These are phyloP conservation scores for Poeciliopsis infans DNA, from an alignment of 2,797 vertebrate species.

Conservation along the genomic window DNA sequence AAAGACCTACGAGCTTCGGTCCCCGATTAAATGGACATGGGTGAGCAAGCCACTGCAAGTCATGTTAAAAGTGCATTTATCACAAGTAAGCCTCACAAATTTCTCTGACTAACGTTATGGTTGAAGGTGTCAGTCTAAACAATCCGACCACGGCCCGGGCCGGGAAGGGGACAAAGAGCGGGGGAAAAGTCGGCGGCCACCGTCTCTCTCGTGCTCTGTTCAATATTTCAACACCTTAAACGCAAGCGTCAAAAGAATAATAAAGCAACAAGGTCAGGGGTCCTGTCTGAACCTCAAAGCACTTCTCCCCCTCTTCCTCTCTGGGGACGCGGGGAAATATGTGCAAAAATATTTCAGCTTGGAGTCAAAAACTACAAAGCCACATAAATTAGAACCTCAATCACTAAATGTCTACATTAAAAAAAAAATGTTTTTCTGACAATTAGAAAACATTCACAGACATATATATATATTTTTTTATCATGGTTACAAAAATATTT, in stretches of 20 bases:
- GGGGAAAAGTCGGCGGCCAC: conserved; percentile 77
- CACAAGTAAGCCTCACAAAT: conserved; percentile 73
- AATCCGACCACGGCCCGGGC: conserved; percentile 80
- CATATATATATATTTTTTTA: not conserved
- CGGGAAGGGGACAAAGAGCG: conserved; percentile 58
- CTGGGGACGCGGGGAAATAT: conserved; percentile 81
- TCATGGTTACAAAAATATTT: not conserved
- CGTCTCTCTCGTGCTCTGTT: conserved; percentile 86
- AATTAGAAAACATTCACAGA: conserved; percentile 69
- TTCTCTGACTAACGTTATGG: conserved; percentile 83
- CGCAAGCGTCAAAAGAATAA: conserved; percentile 84
- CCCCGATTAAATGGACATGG: conserved; percentile 18
- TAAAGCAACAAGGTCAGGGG: conserved; percentile 84
- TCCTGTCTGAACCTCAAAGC: conserved; percentile 84
- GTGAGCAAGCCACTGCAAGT: conserved; percentile 62
- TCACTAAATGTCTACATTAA: not conserved
- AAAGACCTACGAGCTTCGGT: conserved; percentile 25
- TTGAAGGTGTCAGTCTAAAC: conserved; percentile 87
- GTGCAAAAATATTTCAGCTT: conserved; percentile 81
- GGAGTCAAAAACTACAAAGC: conserved; percentile 83
- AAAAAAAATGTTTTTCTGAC: conserved; percentile 55
- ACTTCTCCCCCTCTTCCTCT: conserved; percentile 83
- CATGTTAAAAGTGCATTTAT: conserved; percentile 75
- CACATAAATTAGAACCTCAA: conserved; percentile 62
- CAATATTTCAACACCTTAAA: conserved; percentile 87